phyloP scores from a whole-genome alignment of 1,140 invertebrate genomes.

The Drosophila persimilis region DNA sequence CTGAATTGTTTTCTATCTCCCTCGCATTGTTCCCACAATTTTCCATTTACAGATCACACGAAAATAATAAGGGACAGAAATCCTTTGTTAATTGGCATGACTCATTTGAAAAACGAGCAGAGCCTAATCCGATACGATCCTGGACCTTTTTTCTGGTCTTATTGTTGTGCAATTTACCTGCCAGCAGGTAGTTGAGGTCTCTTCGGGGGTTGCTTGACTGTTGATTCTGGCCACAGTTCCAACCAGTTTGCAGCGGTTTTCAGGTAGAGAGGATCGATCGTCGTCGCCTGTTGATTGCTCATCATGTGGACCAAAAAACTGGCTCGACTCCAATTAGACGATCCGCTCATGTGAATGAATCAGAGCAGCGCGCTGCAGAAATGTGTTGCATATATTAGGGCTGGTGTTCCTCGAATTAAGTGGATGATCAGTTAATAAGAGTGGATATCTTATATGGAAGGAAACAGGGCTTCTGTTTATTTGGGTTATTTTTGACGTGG shows the following conservation, averaged over 20 bases:
- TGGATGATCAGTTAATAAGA: too few relatives aligned
- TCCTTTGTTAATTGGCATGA: slow-evolving; percentile 65
- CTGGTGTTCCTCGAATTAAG: slow-evolving; percentile 6
- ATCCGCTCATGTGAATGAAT: slow-evolving; percentile 34
- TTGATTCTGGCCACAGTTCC: slow-evolving; percentile 21
- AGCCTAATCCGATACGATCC: slow-evolving; percentile 58
- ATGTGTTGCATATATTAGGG: slow-evolving; percentile 38
- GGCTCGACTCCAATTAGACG: slow-evolving; percentile 53
- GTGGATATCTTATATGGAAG: too few relatives aligned
- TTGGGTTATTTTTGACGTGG: too few relatives aligned
- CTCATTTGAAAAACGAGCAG: slow-evolving; percentile 51
- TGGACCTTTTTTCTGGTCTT: slow-evolving; percentile 45
- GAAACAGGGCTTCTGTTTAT: too few relatives aligned
- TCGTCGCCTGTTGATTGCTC: slow-evolving; percentile 3
- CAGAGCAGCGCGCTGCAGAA: neutral
- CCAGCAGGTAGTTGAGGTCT: slow-evolving; percentile 51
- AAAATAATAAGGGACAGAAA: slow-evolving; percentile 26
- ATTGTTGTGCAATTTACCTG: slow-evolving; percentile 65
- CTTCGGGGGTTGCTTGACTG: slow-evolving; percentile 55
- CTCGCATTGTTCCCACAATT: slow-evolving; percentile 12
- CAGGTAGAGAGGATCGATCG: slow-evolving; percentile 32
- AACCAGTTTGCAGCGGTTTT: slow-evolving; percentile 54
- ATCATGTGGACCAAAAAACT: slow-evolving; percentile 12
- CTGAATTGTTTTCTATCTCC: slow-evolving; percentile 1
- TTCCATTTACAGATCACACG: slow-evolving; percentile 49